Conservation (phyloP, 2,797 vertebrate species). For the Semaprochilodus insignis region DNA sequence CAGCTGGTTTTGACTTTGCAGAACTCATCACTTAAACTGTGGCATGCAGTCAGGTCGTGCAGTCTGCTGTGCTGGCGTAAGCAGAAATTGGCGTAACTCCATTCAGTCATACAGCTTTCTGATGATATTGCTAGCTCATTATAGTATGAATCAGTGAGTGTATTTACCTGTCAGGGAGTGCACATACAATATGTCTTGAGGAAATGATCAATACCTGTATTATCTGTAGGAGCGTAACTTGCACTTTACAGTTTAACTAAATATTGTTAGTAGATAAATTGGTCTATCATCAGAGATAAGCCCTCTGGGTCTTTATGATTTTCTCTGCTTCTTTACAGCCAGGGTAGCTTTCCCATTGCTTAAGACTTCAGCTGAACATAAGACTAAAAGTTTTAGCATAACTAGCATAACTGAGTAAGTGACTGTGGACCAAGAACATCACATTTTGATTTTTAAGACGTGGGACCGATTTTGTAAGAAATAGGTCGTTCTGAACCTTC, state of each 20-base stretch:
- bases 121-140: neutral
- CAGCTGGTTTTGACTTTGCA: slow-evolving; percentile 15
- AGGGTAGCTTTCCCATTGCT: too few relatives aligned
- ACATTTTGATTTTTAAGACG: too few relatives aligned
- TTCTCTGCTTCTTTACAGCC: too few relatives aligned
- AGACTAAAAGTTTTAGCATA: too few relatives aligned
- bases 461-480: too few relatives aligned
- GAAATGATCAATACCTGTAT: too few relatives aligned
- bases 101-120: neutral
- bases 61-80: neutral
- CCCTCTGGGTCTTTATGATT: too few relatives aligned
- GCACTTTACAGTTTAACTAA: neutral
- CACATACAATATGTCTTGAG: neutral
- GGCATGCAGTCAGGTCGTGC: neutral
- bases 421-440: too few relatives aligned
- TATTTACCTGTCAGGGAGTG: neutral
- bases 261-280: neutral
- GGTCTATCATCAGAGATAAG: neutral
- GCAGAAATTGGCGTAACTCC: neutral
- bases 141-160: neutral
- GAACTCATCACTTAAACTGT: neutral
- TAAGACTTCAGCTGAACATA: too few relatives aligned
- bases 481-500: too few relatives aligned
- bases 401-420: too few relatives aligned
- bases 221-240: neutral